Percentiles rank a stretch among this genome's conserved stretches.
Evolutionary conservation across 37 sponge, comb jelly and placozoan genomes (phyloP).

Genomic region (Beroe ovata): DNA sequence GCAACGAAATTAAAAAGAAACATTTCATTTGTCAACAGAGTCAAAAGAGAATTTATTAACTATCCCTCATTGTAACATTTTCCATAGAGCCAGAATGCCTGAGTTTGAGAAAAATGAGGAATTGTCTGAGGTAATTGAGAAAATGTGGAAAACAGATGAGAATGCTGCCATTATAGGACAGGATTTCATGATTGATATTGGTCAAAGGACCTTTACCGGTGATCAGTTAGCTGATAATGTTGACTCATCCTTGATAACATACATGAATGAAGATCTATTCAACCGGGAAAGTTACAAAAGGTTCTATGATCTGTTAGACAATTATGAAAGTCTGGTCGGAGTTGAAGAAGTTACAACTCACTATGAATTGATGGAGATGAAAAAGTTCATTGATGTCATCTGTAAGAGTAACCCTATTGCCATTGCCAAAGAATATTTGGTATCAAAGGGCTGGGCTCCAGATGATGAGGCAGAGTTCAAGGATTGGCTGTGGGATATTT

Average conservation of each 20-base stretch:
- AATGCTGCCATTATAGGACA: not conserved
- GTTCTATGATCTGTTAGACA: slow-evolving; percentile 87
- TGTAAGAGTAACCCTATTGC: slow-evolving; percentile 70
- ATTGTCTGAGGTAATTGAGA: slow-evolving; percentile 1
- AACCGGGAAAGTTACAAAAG: slow-evolving; percentile 74
- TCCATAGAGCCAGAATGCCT: too few species aligned
- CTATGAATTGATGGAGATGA: slow-evolving; percentile 80
- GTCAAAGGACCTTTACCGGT: slow-evolving; percentile 13
- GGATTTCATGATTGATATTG: slow-evolving; percentile 32
- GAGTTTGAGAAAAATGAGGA: slow-evolving; percentile 33
- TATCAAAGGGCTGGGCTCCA: slow-evolving; percentile 72
- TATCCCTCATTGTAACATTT: too few species aligned
- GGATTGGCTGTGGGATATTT: slow-evolving; percentile 79
- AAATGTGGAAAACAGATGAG: slow-evolving; percentile 61
- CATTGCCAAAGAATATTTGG: slow-evolving; percentile 71
- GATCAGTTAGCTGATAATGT: slow-evolving; percentile 71
- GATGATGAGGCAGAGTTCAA: slow-evolving; percentile 74
- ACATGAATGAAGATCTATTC: slow-evolving; percentile 74
- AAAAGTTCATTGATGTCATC: slow-evolving; percentile 79
- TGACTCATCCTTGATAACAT: slow-evolving; percentile 76
- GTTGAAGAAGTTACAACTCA: slow-evolving; percentile 78
- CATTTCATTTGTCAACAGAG: too few species aligned
- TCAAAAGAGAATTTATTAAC: too few species aligned
- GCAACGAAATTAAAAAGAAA: too few species aligned
- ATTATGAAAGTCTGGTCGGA: slow-evolving; percentile 78